phyloP scores from a whole-genome alignment of 2,113 vertebrate species.

The Clarias magur region DNA sequence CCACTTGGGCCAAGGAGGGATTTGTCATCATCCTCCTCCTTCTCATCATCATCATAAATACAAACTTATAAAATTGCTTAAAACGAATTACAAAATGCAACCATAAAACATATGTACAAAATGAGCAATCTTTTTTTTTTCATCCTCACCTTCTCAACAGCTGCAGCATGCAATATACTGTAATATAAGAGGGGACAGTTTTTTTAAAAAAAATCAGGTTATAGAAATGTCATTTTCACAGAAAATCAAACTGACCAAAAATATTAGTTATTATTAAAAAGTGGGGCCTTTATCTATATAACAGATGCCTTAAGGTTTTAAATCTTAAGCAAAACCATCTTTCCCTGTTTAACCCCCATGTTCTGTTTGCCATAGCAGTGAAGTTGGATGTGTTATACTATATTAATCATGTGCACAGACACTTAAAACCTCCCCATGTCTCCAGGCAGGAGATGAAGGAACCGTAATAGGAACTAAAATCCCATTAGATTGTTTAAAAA shows the following conservation, averaged over 20 bases:
- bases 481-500: neutral
- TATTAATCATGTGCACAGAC: too few species aligned
- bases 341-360: conserved; percentile 7
- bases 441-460: neutral
- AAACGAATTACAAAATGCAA: conserved; percentile 59
- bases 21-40: conserved; percentile 55
- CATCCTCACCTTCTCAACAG: conserved; percentile 19
- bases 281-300: conserved; percentile 2
- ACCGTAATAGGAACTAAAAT: neutral
- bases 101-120: conserved; percentile 70
- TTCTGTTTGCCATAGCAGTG: neutral
- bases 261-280: conserved; percentile 4
- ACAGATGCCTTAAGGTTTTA: neutral
- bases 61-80: conserved; percentile 70
- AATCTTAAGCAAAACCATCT: neutral
- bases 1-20: conserved; percentile 57
- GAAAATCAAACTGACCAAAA: conserved; percentile 24
- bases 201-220: conserved; percentile 29
- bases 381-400: neutral
- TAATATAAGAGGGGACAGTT: conserved; percentile 42
- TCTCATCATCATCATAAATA: conserved; percentile 61
- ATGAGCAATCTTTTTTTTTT: conserved; percentile 54
- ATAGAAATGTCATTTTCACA: conserved; percentile 20
- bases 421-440: neutral
- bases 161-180: conserved; percentile 74